Percentiles rank a stretch among this genome's conserved stretches.
Conservation (phyloP, 2,113 vertebrate genomes). For the Pogonocichla stellata region DNA sequence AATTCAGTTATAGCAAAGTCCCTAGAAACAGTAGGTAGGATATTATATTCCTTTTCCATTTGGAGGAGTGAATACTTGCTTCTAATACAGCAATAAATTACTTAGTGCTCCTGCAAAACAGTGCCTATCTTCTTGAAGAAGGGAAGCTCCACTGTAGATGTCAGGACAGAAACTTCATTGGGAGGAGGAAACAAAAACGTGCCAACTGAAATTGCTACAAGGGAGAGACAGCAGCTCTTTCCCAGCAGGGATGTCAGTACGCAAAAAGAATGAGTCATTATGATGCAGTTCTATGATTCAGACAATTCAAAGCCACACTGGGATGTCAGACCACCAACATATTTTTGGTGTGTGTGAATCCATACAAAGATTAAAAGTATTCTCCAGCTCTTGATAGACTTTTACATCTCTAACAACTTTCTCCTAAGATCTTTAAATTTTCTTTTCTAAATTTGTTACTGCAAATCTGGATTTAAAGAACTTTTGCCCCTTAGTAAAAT, state of each 20-base stretch:
- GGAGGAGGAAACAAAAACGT: background rate
- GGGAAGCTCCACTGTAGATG: background rate
- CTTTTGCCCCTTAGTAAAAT: background rate
- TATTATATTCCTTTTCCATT: background rate
- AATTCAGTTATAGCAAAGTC: background rate
- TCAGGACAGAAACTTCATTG: background rate
- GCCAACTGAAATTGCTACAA: background rate
- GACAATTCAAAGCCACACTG: constrained; percentile 14
- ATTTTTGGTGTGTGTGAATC: background rate
- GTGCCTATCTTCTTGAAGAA: background rate
- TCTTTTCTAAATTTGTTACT: background rate
- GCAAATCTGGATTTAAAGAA: background rate
- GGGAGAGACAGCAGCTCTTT: background rate
- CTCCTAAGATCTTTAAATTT: background rate
- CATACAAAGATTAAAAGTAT: background rate
- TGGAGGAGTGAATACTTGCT: background rate
- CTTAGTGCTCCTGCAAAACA: background rate
- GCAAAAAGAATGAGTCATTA: background rate
- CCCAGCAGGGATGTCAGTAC: background rate
- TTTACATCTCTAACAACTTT: background rate
- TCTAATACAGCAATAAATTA: background rate
- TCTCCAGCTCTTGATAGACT: background rate
- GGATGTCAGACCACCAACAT: background rate
- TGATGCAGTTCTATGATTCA: constrained; percentile 39
- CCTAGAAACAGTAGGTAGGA: background rate